Base-by-base conservation (phyloP, 2,888 invertebrate species). In the Oasisia sp. region DNA sequence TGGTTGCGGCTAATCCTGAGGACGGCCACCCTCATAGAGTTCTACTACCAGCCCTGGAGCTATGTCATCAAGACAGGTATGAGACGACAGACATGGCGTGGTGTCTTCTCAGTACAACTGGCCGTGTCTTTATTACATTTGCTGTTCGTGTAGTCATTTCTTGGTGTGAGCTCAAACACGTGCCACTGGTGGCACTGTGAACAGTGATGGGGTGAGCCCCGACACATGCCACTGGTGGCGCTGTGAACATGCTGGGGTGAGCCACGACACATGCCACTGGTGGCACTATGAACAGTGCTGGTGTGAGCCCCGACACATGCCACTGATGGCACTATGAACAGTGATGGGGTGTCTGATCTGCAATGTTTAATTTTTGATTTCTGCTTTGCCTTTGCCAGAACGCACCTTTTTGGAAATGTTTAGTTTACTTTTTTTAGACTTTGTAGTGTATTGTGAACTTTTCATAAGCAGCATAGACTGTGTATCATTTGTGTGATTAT, bases 1-100 rank as follows among this genome's bases (percentile, higher is more conserved):
- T 99, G 99, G 99, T 97, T 99, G 93, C 98, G 98, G 96, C 97
- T 99, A 92, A 98, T 99, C 95, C 97, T 99, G 94, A 98, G 99
- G 96, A 98, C 98, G 32, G 95, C 96, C 92, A 94, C 96, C 45
- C 94, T 97, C n/a, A 95, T 97, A 9, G 97, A 97, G 92, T 95
- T 95, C 91, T 97, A 96, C 95, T 97, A 97, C 94, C 96, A 97
- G 94, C 96, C 96, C 89, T 99, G 99, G 97, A 99, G 99, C 96
- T 99, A 99, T 96, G 98, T 99, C 92, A 97, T 98, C 5, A 98
- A 98, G 96, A 99, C 99, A 94, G 98, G 98, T 98, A 98, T 98
- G 95, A 98, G 27, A 32, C 32, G 4, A 32, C 90, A 14, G 32
- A 32, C 44, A 4, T 32, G 32, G 32, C 4, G 74, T 74, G 27